Conservation (phyloP, 2,797 vertebrate genomes). For the Microtus californicus region DNA sequence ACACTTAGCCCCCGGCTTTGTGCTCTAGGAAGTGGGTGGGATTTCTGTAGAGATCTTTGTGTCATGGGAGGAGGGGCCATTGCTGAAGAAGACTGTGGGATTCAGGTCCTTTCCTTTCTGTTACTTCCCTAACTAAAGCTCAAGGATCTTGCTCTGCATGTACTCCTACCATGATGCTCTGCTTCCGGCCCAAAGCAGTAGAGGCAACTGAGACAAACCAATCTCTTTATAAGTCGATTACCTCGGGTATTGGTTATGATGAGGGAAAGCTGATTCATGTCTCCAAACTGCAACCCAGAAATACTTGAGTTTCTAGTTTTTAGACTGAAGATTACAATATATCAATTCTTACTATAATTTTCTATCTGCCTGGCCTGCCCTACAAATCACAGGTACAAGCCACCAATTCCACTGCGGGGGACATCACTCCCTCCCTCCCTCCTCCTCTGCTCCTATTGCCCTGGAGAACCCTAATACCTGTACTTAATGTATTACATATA, state of each 20-base stretch:
- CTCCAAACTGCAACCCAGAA: neutral
- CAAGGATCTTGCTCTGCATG: neutral
- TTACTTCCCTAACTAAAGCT: neutral
- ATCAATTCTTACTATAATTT: neutral
- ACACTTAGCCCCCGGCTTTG: neutral
- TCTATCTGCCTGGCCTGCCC: neutral
- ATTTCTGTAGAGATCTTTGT: neutral
- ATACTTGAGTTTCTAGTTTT: slow-evolving; percentile 14
- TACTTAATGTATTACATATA: neutral
- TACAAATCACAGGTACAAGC: neutral
- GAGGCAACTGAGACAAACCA: neutral
- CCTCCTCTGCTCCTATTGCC: neutral
- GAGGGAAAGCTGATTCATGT: neutral
- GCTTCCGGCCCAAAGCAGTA: neutral
- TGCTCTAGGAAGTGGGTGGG: too few species aligned
- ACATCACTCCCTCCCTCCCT: neutral
- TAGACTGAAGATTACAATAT: neutral
- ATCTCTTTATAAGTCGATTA: neutral
- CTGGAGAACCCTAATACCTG: neutral
- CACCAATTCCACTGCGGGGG: neutral
- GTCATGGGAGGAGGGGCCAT: neutral
- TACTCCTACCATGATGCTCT: neutral
- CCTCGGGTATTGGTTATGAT: neutral
- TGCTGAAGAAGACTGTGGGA: neutral
- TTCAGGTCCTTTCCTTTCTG: neutral